phyloP scores from a whole-genome alignment of 2,113 vertebrate genomes.

The Chaetops frenatus region DNA sequence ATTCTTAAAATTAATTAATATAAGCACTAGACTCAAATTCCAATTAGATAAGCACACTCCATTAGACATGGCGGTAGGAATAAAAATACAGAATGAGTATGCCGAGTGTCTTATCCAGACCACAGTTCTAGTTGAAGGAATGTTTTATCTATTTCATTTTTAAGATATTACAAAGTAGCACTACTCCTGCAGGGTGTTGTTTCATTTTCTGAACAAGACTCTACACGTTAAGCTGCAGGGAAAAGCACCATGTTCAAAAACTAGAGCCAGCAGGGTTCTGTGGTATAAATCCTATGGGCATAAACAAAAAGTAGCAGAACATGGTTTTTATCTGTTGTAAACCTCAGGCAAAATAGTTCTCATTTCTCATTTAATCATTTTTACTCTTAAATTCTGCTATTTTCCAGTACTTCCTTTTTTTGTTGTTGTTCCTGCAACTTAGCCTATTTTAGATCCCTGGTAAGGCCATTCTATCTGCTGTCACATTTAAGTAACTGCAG shows the following conservation, averaged over 20 bases:
- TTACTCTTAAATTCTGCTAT: neutral
- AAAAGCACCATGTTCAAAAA: neutral
- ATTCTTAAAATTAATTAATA: slow-evolving; percentile 28
- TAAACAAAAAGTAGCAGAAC: neutral
- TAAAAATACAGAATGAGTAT: neutral
- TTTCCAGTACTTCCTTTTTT: neutral
- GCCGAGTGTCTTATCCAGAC: neutral
- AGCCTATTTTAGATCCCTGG: neutral
- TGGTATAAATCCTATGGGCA: neutral
- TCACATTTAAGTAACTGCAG: neutral
- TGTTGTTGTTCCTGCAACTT: neutral
- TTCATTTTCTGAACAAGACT: neutral
- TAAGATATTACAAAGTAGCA: neutral
- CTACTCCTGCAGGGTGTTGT: neutral
- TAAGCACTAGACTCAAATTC: neutral
- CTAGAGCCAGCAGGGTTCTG: neutral
- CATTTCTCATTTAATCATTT: neutral
- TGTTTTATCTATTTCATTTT: neutral
- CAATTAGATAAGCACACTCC: neutral
- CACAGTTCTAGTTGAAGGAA: neutral
- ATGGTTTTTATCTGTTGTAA: neutral
- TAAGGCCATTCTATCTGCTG: neutral
- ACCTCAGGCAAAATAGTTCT: neutral
- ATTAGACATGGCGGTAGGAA: neutral
- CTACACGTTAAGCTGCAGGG: neutral